Conservation (phyloP, 2,113 vertebrate genomes). For the Crotalus horridus region DNA sequence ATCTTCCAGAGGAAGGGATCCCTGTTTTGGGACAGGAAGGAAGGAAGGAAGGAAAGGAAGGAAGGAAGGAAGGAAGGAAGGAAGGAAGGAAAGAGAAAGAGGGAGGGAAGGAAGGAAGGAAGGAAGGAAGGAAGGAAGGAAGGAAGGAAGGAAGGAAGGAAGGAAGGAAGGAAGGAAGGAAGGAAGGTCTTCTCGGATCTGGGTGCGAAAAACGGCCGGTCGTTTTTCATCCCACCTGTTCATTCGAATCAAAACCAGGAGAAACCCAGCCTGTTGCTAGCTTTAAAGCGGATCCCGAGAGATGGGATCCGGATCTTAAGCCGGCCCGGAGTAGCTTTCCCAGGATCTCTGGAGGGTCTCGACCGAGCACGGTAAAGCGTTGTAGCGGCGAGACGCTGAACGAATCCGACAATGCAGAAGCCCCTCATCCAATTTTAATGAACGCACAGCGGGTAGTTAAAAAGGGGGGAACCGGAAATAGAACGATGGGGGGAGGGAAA, state of each 20-base stretch:
- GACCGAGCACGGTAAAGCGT: rapidly evolving
- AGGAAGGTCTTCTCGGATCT: too few species aligned
- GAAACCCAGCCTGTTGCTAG: background rate
- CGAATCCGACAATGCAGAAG: constrained; percentile 30
- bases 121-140: background rate
- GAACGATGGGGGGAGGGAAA: background rate
- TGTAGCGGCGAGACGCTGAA: background rate
- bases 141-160: background rate
- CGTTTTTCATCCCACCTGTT: rapidly evolving
- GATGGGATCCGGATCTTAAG: background rate
- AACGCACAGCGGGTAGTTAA: rapidly evolving
- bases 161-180: background rate
- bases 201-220: rapidly evolving
- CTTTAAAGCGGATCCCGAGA: background rate
- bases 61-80: too few species aligned
- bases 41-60: too few species aligned
- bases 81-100: too few species aligned
- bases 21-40: background rate
- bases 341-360: background rate
- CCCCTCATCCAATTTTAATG: constrained; percentile 55
- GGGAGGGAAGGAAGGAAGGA: background rate
- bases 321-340: background rate
- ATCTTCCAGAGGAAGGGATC: rapidly evolving
- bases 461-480: background rate
- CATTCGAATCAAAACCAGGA: too few species aligned